Percentiles rank a stretch among this genome's conserved stretches.
These are phyloP conservation scores for Mycetomoellerius zeteki DNA, from an alignment of 1,140 invertebrate species.

Conservation along the genomic window DNA sequence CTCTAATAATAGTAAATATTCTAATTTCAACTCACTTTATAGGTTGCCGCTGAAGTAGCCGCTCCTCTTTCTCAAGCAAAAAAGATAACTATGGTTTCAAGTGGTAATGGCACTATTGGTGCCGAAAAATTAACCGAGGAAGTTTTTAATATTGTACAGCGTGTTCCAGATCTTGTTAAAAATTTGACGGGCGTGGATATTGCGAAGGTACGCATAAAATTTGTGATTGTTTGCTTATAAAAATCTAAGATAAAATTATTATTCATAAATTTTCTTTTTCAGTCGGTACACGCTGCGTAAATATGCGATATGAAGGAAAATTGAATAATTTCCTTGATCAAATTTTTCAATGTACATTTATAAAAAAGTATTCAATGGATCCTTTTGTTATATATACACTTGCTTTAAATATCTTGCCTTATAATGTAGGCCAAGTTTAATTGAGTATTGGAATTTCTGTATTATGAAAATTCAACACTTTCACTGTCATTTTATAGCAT, in stretches of 20 bases:
- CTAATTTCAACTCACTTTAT: constrained; percentile 69
- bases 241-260: constrained; percentile 8
- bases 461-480: constrained; percentile 66
- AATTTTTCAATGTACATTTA: constrained; percentile 56
- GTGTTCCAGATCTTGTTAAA: constrained; percentile 96
- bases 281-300: constrained; percentile 86
- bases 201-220: constrained; percentile 89
- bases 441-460: constrained; percentile 45
- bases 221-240: background rate
- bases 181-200: constrained; percentile 97
- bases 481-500: constrained; percentile 69
- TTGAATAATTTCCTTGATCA: constrained; percentile 58
- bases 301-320: constrained; percentile 55
- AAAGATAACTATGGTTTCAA: constrained; percentile 98
- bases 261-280: constrained; percentile 75
- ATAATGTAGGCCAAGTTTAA: constrained; percentile 54
- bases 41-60: constrained; percentile 98
- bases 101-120: constrained; percentile 96
- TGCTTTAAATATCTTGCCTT: constrained; percentile 65
- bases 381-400: constrained; percentile 66
- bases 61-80: constrained; percentile 97
- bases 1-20: constrained; percentile 18
- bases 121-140: constrained; percentile 97
- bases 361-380: constrained; percentile 51
- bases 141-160: constrained; percentile 96